Conservation (phyloP, 2,888 invertebrate species). For the Tinea semifulvella region DNA sequence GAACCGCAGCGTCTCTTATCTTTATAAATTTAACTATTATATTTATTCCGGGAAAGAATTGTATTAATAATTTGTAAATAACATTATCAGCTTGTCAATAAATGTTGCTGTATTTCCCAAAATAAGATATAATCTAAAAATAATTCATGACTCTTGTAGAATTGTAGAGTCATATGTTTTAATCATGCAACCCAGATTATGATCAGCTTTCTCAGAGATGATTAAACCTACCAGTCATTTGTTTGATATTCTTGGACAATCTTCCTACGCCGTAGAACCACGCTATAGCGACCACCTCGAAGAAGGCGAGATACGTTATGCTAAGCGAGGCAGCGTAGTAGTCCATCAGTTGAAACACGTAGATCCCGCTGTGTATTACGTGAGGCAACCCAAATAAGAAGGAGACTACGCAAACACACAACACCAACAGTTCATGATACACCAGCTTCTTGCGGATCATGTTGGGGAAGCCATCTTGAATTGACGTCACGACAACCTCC, state of each 20-base stretch:
- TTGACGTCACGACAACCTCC: slow-evolving; percentile 92
- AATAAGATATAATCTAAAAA: too few relatives aligned
- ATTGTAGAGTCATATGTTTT: too few relatives aligned
- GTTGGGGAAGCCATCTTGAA: slow-evolving; percentile 91
- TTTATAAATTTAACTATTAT: too few relatives aligned
- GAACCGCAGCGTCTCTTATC: too few relatives aligned
- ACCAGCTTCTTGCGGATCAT: slow-evolving; percentile 85
- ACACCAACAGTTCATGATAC: slow-evolving; percentile 86
- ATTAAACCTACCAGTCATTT: slow-evolving; percentile 84
- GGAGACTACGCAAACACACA: slow-evolving; percentile 83
- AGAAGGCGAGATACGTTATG: slow-evolving; percentile 91
- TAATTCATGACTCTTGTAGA: too few relatives aligned
- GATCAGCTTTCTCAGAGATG: too few relatives aligned
- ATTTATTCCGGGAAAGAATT: too few relatives aligned
- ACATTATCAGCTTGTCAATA: too few relatives aligned
- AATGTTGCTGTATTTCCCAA: too few relatives aligned
- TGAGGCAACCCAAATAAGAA: slow-evolving; percentile 88
- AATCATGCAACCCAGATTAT: too few relatives aligned
- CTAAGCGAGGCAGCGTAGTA: slow-evolving; percentile 93
- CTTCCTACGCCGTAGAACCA: slow-evolving; percentile 91
- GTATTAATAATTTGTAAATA: too few relatives aligned
- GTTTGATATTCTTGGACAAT: slow-evolving; percentile 83
- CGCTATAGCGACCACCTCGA: slow-evolving; percentile 89
- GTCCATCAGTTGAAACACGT: slow-evolving; percentile 90
- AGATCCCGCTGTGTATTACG: slow-evolving; percentile 90